Evolutionary conservation across 2,113 vertebrate species (phyloP).

Genomic region (Menidia beryllina): DNA sequence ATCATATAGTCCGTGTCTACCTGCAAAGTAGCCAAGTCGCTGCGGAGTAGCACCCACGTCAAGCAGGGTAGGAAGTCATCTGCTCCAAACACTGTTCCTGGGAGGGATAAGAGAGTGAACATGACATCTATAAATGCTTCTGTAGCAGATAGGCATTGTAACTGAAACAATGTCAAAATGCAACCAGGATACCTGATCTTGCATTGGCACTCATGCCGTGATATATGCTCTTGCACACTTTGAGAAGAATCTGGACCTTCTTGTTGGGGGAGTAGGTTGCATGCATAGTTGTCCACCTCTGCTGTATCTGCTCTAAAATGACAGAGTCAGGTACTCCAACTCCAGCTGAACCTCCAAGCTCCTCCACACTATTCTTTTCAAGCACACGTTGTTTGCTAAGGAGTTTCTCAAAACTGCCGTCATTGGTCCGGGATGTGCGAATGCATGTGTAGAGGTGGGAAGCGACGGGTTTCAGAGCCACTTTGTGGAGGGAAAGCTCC

Average conservation of each 20-base stretch:
- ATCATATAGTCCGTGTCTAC: constrained; percentile 92
- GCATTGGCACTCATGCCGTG: constrained; percentile 83
- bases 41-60: constrained; percentile 87
- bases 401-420: constrained; percentile 71
- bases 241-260: constrained; percentile 87
- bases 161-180: neutral
- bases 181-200: constrained; percentile 66
- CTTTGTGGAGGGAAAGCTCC: constrained; percentile 86
- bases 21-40: constrained; percentile 84
- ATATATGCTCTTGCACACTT: constrained; percentile 88
- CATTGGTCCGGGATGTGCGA: constrained; percentile 58
- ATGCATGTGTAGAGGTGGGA: constrained; percentile 83
- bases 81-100: constrained; percentile 85
- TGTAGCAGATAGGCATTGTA: neutral
- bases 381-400: constrained; percentile 70
- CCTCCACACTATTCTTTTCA: constrained; percentile 59
- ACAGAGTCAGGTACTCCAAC: constrained; percentile 78
- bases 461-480: constrained; percentile 85
- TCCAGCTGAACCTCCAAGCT: constrained; percentile 71
- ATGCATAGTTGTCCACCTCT: constrained; percentile 82
- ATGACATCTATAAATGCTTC: neutral
- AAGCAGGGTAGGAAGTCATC: constrained; percentile 91
- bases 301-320: constrained; percentile 83
- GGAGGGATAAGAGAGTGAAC: constrained; percentile 4
- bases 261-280: constrained; percentile 86